phyloP scores from a whole-genome alignment of 23 tunicate species.

The Styela clava region DNA sequence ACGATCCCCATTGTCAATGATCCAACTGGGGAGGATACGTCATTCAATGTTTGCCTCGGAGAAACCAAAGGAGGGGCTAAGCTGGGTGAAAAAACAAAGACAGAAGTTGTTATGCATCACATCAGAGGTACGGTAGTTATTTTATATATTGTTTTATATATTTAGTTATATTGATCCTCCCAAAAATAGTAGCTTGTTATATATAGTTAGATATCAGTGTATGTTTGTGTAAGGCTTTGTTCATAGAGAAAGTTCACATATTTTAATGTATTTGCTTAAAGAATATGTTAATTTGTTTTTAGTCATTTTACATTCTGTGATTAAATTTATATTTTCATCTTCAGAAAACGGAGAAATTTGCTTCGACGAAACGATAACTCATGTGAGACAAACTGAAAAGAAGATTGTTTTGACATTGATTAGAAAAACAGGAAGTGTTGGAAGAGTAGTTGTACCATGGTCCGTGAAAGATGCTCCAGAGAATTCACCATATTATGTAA shows the following conservation, averaged over 20 bases:
- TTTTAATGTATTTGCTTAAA: no score
- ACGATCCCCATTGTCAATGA: slow-evolving; percentile 78
- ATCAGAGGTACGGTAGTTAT: slow-evolving; percentile 48
- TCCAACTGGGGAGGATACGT: slow-evolving; percentile 83
- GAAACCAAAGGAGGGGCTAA: slow-evolving; percentile 68
- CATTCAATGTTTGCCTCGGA: slow-evolving; percentile 53
- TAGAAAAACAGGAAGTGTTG: slow-evolving; percentile 61
- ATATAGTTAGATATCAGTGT: no score
- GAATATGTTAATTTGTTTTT: no score
- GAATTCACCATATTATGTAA: slow-evolving; percentile 62
- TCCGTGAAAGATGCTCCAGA: slow-evolving; percentile 28
- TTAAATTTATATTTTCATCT: no score
- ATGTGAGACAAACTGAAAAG: slow-evolving; percentile 63
- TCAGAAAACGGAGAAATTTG: slow-evolving; percentile 84
- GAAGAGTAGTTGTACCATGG: slow-evolving; percentile 95
- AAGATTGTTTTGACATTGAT: slow-evolving; percentile 41
- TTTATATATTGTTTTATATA: neutral
- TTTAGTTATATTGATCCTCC: no score
- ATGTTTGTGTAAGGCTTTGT: neutral
- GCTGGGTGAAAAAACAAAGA: slow-evolving; percentile 42
- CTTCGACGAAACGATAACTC: slow-evolving; percentile 31
- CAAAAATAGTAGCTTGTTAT: no score
- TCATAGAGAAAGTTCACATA: no score
- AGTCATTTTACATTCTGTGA: no score
- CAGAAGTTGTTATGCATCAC: slow-evolving; percentile 58